Evolutionary conservation across 2,888 invertebrate genomes (phyloP).

Genomic region (Xylota sylvarum): DNA sequence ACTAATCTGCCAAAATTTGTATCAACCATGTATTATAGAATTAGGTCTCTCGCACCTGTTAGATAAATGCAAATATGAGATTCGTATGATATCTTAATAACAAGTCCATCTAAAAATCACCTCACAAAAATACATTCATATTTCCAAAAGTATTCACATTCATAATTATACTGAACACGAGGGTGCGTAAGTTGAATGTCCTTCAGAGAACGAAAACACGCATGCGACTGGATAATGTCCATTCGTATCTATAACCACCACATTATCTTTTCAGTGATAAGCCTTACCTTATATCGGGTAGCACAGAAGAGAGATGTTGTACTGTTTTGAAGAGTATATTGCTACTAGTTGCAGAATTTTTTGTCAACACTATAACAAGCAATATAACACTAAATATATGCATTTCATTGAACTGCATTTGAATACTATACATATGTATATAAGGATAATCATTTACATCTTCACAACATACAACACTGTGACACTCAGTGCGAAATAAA

Average conservation of each 20-base stretch:
- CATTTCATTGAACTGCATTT: conserved; percentile 47
- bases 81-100: no score
- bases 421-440: neutral
- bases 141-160: no score
- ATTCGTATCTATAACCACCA: neutral
- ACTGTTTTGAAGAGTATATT: neutral
- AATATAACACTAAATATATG: conserved; percentile 16
- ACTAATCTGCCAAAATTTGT: conserved; percentile 5
- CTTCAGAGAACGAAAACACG: neutral
- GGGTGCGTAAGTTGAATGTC: neutral
- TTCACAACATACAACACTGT: conserved; percentile 4
- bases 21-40: neutral
- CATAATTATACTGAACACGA: no score
- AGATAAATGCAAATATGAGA: neutral
- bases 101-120: no score
- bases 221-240: neutral
- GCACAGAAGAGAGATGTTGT: neutral
- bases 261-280: conserved; percentile 10
- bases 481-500: conserved; percentile 8
- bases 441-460: conserved; percentile 33
- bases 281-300: conserved; percentile 35
- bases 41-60: neutral
- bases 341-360: neutral
- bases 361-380: conserved; percentile 19
- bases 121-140: no score